Base-by-base conservation (phyloP, 2,113 vertebrate species). In the Oreamnos americanus region DNA sequence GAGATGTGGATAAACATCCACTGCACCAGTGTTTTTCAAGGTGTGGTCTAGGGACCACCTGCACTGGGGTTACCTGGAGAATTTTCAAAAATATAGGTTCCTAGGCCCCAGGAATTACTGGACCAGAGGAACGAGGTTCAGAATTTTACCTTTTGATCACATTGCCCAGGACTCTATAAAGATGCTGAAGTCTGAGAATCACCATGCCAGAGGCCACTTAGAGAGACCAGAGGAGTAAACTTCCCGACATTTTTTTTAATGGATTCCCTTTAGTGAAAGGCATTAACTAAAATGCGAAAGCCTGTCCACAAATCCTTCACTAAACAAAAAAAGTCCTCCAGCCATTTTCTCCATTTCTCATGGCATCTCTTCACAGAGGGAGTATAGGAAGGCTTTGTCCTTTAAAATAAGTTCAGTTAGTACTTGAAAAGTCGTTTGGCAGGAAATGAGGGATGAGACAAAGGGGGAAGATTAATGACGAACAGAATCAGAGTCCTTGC, bases 351-450 rank as follows among this genome's bases (percentile, higher is more conserved):
- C 84, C 74, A 43, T 96, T 96, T 84, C 83, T 90, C 43, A 47
- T 33, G 58, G 87, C 30, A 84, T 89, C 87, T 85, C 84, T 84
- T 87, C 90, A 83, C 45, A 43, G 90, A 94, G 89, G 57, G 58
- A 64, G 43, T 30, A 28, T 49, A 95, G 84, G 71, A 85, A 92
- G 47, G 74, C 81, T 97, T 93, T 95, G 95, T 94, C 98, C 95
- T 98, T 96, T 97, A 96, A 95, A 96, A 81, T 64, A 94, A 96
- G 96, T 95, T 92, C 97, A 96, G 91, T 28, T 84, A 97, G 91
- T 84, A 96, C 96, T 96, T 97, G 93, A 97, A 97, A 98, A 97
- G 96, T 96, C 96, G 97, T 95, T 96, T 98, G 97, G 96, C 96
- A 92, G 87, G 92, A 96, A 96, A 96, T 94, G 96, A 98, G 91